Percentiles rank a stretch among this genome's conserved stretches.
phyloP scores from a whole-genome alignment of 2,797 vertebrate genomes.

The Thalassophryne amazonica region DNA sequence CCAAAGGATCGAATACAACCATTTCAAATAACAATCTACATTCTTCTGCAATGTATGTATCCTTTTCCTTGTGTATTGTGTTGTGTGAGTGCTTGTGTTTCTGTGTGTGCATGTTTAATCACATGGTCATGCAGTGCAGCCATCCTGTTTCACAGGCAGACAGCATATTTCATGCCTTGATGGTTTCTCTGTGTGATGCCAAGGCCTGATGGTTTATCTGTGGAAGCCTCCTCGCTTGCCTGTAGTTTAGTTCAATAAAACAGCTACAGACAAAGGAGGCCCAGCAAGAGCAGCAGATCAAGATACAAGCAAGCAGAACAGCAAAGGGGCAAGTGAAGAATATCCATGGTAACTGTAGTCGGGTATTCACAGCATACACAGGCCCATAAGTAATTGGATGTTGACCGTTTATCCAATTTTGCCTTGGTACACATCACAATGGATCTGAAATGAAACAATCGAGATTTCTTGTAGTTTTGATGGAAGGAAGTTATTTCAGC shows the following conservation, averaged over 20 bases:
- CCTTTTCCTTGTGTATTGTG: background rate
- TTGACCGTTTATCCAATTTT: no score
- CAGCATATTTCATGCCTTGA: slow-evolving; percentile 63
- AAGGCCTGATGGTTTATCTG: slow-evolving; percentile 57
- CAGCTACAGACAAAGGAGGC: slow-evolving; percentile 43
- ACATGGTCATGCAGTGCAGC: slow-evolving; percentile 14
- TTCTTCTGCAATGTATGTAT: background rate
- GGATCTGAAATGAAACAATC: no score
- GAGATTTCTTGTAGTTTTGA: no score
- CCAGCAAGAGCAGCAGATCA: slow-evolving; percentile 24
- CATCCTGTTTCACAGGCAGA: slow-evolving; percentile 45
- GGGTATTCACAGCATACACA: slow-evolving; percentile 1
- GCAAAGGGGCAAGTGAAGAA: slow-evolving; percentile 4
- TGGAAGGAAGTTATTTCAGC: no score
- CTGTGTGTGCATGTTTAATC: background rate
- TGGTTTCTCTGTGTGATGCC: slow-evolving; percentile 58
- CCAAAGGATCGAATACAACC: no score
- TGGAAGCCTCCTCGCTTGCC: slow-evolving; percentile 46
- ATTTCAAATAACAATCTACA: background rate
- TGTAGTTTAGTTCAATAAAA: slow-evolving; percentile 53
- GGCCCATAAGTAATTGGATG: no score
- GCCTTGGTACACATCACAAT: no score
- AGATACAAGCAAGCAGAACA: slow-evolving; percentile 31
- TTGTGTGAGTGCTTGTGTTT: background rate
- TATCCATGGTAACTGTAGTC: background rate